A percentile compares a stretch with the other conserved stretches of the same genome.
phyloP scores from a whole-genome alignment of 2,888 invertebrate genomes.

The Drosophila antonietae region DNA sequence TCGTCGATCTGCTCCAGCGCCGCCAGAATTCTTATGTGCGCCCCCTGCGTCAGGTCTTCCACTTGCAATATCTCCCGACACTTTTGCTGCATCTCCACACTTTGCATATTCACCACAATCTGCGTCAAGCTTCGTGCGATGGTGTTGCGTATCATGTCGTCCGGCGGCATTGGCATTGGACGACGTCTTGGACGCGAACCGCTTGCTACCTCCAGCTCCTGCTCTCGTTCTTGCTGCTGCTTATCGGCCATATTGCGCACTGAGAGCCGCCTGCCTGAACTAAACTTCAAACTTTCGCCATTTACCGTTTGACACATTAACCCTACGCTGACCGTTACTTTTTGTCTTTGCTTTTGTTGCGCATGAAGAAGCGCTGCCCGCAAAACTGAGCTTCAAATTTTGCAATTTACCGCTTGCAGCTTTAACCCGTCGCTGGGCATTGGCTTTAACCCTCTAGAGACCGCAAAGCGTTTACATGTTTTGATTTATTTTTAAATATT shows the following conservation, averaged over 20 bases:
- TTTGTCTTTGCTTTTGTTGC: not conserved
- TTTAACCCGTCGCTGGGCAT: not conserved
- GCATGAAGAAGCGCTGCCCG: not conserved
- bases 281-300: not conserved
- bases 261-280: not conserved
- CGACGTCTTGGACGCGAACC: conserved; percentile 4
- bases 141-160: conserved; percentile 55
- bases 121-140: conserved; percentile 69
- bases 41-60: conserved; percentile 49
- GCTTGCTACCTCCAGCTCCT: not conserved
- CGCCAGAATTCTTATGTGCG: conserved; percentile 48
- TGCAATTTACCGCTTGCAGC: not conserved
- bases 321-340: not conserved
- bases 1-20: conserved; percentile 56
- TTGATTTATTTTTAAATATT: conserved; percentile 54
- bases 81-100: conserved; percentile 36
- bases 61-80: conserved; percentile 63
- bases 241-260: conserved; percentile 26
- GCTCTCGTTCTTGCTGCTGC: conserved; percentile 3
- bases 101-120: conserved; percentile 67
- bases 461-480: conserved; percentile 12
- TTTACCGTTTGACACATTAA: conserved; percentile 23
- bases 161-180: conserved; percentile 48
- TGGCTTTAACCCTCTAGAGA: not conserved
- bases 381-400: conserved; percentile 6